Evolutionary conservation across 2,888 invertebrate genomes (phyloP), one percentile per base, ranked within the genome.

Genomic region (Acanthosepion pharaonis): DNA sequence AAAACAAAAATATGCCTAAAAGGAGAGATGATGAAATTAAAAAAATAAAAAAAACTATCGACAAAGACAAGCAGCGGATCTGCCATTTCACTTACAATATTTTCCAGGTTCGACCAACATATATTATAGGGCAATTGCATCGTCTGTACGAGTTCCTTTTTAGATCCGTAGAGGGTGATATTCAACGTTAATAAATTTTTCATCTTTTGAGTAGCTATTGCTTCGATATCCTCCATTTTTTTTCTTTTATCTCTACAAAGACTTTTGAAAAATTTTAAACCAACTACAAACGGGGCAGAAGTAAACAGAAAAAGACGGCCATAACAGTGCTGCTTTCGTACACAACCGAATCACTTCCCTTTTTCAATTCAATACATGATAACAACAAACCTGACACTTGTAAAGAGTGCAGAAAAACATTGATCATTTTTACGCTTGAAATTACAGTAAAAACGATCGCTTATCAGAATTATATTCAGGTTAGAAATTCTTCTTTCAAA

Each of bases 91-190:
- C 78, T 78, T 78, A 78, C 78, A 78, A 78, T 78, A 18, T 33
- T 78, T 78, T 78, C n/a, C 78, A 78, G 78, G 78, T 78, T 78
- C n/a, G 78, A n/a, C 78, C 78, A 78, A 78, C 78, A 78, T 78
- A 78, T 78, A 78, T 78, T 78, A 78, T 78, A 78, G 78, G 78
- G 78, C 78, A 78, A 78, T 18, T 78, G 78, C 78, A 78, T 78
- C n/a, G 78, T 78, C 78, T 78, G 78, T 78, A 78, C 11, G n/a
- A 78, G 78, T 11, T n/a, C n/a, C 28, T n/a, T n/a, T 33, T 11
- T n/a, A n/a, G n/a, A 15, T 78, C 23, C 78, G 15, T n/a, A 11
- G 0, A 78, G n/a, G 15, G n/a, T 78, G 18, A 78, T 78, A n/a
- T 78, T 78, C 78, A 78, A n/a, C 78, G 78, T 78, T 78, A 78